Conservation (phyloP, 2,797 vertebrate genomes). For the Rallus crepitans region DNA sequence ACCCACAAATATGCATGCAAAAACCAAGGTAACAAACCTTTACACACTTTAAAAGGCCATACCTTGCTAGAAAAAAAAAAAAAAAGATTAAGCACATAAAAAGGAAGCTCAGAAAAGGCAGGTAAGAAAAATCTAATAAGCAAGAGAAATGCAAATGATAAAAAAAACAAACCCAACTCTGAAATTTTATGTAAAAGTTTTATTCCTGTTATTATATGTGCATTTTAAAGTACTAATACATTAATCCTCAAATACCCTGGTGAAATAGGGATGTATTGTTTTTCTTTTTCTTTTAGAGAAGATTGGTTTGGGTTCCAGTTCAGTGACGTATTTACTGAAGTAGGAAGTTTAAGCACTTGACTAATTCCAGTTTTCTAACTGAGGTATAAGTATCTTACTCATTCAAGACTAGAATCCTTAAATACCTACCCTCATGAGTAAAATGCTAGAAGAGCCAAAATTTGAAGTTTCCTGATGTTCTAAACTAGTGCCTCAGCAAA, state of each 20-base stretch:
- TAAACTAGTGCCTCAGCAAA: not conserved
- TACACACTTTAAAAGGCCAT: not conserved
- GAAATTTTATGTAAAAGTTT: not conserved
- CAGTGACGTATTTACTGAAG: not conserved
- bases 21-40: not conserved
- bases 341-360: not conserved
- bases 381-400: not conserved
- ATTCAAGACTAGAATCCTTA: not conserved
- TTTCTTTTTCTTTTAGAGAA: not conserved
- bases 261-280: not conserved
- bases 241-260: not conserved
- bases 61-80: not conserved
- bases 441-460: not conserved
- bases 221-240: not conserved
- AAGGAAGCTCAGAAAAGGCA: not conserved
- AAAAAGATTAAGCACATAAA: not conserved
- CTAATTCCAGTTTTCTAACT: not conserved
- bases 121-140: not conserved
- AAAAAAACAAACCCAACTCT: not conserved
- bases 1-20: not conserved
- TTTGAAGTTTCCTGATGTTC: not conserved
- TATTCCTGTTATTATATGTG: not conserved
- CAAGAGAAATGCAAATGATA: not conserved
- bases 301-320: not conserved
- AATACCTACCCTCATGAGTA: not conserved